Evolutionary conservation across 1,140 invertebrate genomes (phyloP).

Genomic region (Eriocheir sinensis): DNA sequence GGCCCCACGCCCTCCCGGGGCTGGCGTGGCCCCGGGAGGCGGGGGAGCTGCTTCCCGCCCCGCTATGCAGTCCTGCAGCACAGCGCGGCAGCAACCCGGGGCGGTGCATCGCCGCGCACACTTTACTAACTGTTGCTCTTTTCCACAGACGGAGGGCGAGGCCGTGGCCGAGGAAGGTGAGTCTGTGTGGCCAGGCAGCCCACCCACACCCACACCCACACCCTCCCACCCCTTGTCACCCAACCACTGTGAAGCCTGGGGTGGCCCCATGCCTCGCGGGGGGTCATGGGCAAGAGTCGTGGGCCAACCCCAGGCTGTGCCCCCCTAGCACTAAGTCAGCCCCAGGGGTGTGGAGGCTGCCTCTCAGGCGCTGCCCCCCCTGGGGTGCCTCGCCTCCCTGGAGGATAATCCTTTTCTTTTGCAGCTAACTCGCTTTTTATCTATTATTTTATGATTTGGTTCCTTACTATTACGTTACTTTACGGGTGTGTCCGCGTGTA

Average conservation of each 20-base stretch:
- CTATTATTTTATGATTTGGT: background rate
- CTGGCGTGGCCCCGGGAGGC: background rate
- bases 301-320: conserved; percentile 35
- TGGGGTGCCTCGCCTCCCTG: background rate
- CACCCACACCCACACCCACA: background rate
- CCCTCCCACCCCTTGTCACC: background rate
- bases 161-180: conserved; percentile 73
- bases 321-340: background rate
- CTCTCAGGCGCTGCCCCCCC: background rate
- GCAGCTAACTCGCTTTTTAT: conserved; percentile 65
- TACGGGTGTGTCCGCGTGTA: conserved; percentile 42
- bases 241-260: background rate
- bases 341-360: background rate
- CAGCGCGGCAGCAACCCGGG: background rate
- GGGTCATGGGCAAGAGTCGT: background rate
- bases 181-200: background rate
- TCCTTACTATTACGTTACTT: background rate
- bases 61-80: background rate
- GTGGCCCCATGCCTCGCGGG: background rate
- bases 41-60: background rate
- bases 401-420: conserved; percentile 61
- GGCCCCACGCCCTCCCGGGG: background rate
- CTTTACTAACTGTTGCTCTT: conserved; percentile 54
- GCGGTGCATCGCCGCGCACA: background rate
- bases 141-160: conserved; percentile 71